Evolutionary conservation across 2,888 invertebrate genomes (phyloP), one percentile per base, ranked within the genome.

Genomic region (Chirona hameri): DNA sequence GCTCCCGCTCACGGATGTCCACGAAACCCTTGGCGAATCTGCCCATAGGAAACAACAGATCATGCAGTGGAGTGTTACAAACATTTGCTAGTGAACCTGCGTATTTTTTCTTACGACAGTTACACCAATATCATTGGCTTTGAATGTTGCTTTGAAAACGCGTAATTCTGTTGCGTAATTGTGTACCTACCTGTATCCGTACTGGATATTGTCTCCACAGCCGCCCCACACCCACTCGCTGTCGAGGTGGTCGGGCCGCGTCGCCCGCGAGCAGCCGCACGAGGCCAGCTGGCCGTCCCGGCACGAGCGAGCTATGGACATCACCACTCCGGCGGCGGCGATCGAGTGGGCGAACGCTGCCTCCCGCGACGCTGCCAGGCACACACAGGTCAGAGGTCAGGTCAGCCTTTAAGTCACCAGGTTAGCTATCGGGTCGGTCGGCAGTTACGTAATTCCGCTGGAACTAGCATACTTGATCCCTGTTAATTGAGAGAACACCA

Each of bases 221-320:
- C 99, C 99, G 52, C 97, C 97, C 99, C 99, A 99, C 81, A 96
- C 93, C 97, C 97, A 99, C 87, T 98, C 97, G 83, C 92, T 91
- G 86, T 95, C 93, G 83, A 98, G 90, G 87, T 95, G 93, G 86
- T 92, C 91, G 12, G 98, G 98, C 81, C 97, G 89, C 7, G 92
- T 90, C 81, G 95, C 93, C 31, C 93, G 91, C 82, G 95, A 95
- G 88, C 98, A 98, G 48, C 96, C 95, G 87, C 98, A 98, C 82
- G 94, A 95, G 9, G 94, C 91, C 83, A 98, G 91, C 84, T 94
- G 92, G 0, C 98, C 98, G 87, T 97, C 96, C 82, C 97, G 92
- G 79, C 85, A 85, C 31, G 85, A 83, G 65, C 85, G 83, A 10
- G 85, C 84, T 60, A 85, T 84, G 60, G 85, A 85, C 83, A 85